phyloP scores from a whole-genome alignment of 1,140 invertebrate genomes.

The Tetramorium parvispinum region DNA sequence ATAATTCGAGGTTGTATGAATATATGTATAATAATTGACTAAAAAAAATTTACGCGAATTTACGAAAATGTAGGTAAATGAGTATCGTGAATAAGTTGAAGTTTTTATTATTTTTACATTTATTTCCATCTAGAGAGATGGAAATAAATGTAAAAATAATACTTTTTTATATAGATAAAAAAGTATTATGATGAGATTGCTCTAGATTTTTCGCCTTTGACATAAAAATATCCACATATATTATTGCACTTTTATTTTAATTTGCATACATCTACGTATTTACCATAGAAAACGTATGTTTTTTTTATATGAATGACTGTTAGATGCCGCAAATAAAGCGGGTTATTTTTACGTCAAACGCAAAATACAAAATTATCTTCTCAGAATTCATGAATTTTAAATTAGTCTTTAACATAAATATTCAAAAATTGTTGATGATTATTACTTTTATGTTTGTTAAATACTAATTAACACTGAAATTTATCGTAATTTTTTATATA shows the following conservation, averaged over 20 bases:
- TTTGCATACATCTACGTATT: slow-evolving; percentile 12
- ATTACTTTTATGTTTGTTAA: slow-evolving; percentile 3
- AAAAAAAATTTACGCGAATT: background rate
- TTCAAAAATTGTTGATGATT: background rate
- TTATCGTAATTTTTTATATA: background rate
- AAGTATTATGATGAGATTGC: slow-evolving; percentile 7
- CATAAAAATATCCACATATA: slow-evolving; percentile 31
- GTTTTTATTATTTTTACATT: slow-evolving; percentile 38
- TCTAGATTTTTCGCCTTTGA: slow-evolving; percentile 7
- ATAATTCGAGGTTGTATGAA: background rate
- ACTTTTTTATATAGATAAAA: too few relatives aligned
- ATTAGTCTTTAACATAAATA: background rate
- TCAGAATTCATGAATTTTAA: slow-evolving; percentile 37
- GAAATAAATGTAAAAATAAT: too few relatives aligned
- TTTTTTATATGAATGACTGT: slow-evolving; percentile 20
- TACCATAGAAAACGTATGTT: background rate
- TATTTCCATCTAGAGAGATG: slow-evolving; percentile 9
- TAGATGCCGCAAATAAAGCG: slow-evolving; percentile 11
- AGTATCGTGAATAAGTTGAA: background rate
- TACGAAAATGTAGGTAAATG: background rate
- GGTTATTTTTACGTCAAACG: slow-evolving; percentile 27
- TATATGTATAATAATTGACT: background rate
- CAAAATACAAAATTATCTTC: slow-evolving; percentile 20
- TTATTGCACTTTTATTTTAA: slow-evolving; percentile 22
- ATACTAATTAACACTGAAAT: background rate